Conservation (phyloP, 2,797 vertebrate genomes). For the Champsocephalus gunnari region DNA sequence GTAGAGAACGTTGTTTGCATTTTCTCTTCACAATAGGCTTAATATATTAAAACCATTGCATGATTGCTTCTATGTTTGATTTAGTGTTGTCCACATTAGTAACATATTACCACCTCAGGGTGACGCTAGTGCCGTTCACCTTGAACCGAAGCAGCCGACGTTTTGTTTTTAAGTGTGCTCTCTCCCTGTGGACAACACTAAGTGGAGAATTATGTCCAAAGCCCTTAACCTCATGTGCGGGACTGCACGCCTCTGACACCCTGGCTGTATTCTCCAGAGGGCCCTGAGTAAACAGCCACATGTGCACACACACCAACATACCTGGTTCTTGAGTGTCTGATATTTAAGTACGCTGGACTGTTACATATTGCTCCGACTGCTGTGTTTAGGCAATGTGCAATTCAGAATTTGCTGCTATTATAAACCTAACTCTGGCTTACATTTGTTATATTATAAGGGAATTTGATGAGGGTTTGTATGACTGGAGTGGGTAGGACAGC, state of each 20-base stretch:
- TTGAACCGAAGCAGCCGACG: slow-evolving; percentile 51
- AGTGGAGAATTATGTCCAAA: slow-evolving; percentile 69
- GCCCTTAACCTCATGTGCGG: slow-evolving; percentile 66
- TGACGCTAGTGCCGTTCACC: slow-evolving; percentile 45
- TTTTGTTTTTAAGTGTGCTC: slow-evolving; percentile 51
- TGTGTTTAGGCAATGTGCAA: slow-evolving; percentile 1
- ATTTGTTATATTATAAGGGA: slow-evolving; percentile 62
- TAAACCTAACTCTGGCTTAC: slow-evolving; percentile 22
- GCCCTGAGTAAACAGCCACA: slow-evolving; percentile 71
- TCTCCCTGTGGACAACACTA: slow-evolving; percentile 54
- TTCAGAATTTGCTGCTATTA: slow-evolving; percentile 14
- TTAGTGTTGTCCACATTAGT: slow-evolving; percentile 7
- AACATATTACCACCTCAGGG: slow-evolving; percentile 21
- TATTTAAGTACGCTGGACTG: slow-evolving; percentile 36
- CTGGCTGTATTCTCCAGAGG: slow-evolving; percentile 76
- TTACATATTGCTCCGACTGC: slow-evolving; percentile 13
- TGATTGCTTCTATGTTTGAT: slow-evolving; percentile 1
- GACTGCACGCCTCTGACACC: slow-evolving; percentile 75
- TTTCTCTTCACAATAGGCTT: slow-evolving; percentile 3
- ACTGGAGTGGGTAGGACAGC: neutral
- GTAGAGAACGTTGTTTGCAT: neutral
- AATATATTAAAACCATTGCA: neutral
- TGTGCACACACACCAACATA: slow-evolving; percentile 25
- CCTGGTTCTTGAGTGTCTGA: slow-evolving; percentile 50
- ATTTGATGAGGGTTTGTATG: slow-evolving; percentile 45